Evolutionary conservation across 2,888 invertebrate genomes (phyloP).

Genomic region (Stictocephala bisonia): DNA sequence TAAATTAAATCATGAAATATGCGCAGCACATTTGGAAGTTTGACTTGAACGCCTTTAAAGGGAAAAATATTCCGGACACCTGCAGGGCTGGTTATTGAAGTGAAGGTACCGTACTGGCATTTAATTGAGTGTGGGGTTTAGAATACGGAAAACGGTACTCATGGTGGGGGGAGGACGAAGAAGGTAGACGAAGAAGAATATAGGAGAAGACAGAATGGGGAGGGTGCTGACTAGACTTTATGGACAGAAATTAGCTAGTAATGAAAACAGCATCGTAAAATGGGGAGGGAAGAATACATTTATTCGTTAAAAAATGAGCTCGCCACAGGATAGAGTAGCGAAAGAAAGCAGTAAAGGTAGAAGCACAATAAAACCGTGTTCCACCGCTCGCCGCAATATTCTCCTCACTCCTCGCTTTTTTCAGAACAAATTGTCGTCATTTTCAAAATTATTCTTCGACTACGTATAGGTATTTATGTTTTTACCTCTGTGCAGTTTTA

Average conservation of each 20-base stretch:
- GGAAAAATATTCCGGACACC: too few species aligned
- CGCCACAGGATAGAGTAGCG: conserved; percentile 30
- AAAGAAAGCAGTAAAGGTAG: conserved; percentile 37
- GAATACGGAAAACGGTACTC: too few species aligned
- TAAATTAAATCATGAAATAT: too few species aligned
- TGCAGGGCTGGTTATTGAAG: too few species aligned
- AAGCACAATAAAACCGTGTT: conserved; percentile 27
- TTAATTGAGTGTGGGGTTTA: too few species aligned
- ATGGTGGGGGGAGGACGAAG: too few species aligned
- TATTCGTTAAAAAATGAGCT: conserved; percentile 35
- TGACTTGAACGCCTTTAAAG: too few species aligned
- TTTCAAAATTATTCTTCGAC: conserved; percentile 22
- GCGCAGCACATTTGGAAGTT: too few species aligned
- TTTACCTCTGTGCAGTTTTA: neutral
- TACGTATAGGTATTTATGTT: conserved; percentile 7
- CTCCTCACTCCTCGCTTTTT: conserved; percentile 22
- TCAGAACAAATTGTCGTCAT: conserved; percentile 22
- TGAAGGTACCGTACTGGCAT: too few species aligned
- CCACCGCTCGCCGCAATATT: conserved; percentile 12
- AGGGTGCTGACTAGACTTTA: conserved; percentile 31
- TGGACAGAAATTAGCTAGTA: conserved; percentile 40
- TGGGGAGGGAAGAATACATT: conserved; percentile 23
- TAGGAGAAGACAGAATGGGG: neutral
- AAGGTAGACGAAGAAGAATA: too few species aligned
- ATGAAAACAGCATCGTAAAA: conserved; percentile 33